Base-by-base conservation (phyloP, 2,888 invertebrate species). In the Blastobasis lacticolella region DNA sequence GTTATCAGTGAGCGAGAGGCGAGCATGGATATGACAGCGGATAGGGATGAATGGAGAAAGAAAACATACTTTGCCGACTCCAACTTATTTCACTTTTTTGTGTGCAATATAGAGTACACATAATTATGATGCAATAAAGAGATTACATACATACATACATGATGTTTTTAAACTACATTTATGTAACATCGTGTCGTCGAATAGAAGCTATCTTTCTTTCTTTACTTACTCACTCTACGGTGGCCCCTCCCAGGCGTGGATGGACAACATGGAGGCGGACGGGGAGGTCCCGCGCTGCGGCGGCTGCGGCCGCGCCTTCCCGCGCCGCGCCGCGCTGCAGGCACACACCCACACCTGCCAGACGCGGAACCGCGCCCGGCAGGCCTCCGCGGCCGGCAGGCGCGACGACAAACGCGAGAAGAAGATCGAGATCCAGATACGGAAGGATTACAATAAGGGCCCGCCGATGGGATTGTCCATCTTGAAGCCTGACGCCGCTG, bases 301-400 rank as follows among this genome's bases (percentile, higher is more conserved):
- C 23, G 91, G 91, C 0, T 94, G 94, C 72, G 92, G 92, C 0
- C 91, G 92, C 59, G 87, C 90, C 53, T 94, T 94, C 68, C 94
- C 94, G 69, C 89, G 93, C 0, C 91, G 91, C 58, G 94, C 93
- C 8, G 94, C 94, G 3, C 81, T 94, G 4, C 90, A 91, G 5
- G 91, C 94, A 23, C 94, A 94, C 79, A 89, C 92, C 43, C 90
- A 92, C 69, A 91, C 91, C 51, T 94, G 94, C 73, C 88, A 81
- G 56, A 90, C 90, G 56, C 81, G 91, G 46, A 77, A 65, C 8
- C 64, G 82, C 0, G 82, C 79, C 1, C 73, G 23, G 3, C 23
- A 23, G 23, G 23, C 23, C 23, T 2, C 23, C 23, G 23, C 23
- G 23, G 23, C 76, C 51, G 66, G 63, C 1, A 63, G 71, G 4